Base-by-base conservation (phyloP, 2,888 invertebrate genomes). In the Chydorus sphaericus region DNA sequence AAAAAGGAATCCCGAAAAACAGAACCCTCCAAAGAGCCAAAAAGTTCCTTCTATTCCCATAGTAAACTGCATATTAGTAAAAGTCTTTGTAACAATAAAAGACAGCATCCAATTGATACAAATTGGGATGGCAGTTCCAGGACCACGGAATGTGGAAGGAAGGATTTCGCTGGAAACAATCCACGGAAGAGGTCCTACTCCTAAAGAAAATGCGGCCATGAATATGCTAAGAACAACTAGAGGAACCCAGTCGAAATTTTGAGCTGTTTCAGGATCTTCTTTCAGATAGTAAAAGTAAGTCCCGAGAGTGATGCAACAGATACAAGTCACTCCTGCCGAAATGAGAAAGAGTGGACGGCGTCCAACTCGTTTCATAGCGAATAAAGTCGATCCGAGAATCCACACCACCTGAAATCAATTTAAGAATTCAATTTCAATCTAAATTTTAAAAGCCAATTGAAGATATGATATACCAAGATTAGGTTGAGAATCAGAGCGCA, bases 101-200 rank as follows among this genome's bases (percentile, higher is more conserved):
- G 83, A 83, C 53, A 82, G 71, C 56, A 77, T 72, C 86, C 87
- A 87, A 66, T 86, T 88, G 33, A 79, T 71, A 65, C 82, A 78
- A 0, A 85, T 83, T 0, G 84, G 81, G 8, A 88, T 69, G 8
- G 85, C 81, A 1, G 83, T 80, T 0, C 89, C 88, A 0, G 80
- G 71, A 0, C 78, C 84, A 64, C 83, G 78, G 54, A 78, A 81
- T 61, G 85, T 81, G 0, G 80, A 73, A 23, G 87, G 73, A 67
- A 89, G 82, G 20, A 87, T 67, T 65, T 88, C 87, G 1, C 83
- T 79, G 75, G 85, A 79, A 75, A 84, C 83, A 75, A 89, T 77
- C 86, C 87, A 87, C 1, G 87, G 86, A 48, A 87, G 81, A 0
- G 87, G 86, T 0, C 87, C 87, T 65, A 83, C 80, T 11, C 86